These are phyloP conservation scores for Acanthosepion pharaonis DNA, from an alignment of 2,888 invertebrate genomes.

Conservation along the genomic window DNA sequence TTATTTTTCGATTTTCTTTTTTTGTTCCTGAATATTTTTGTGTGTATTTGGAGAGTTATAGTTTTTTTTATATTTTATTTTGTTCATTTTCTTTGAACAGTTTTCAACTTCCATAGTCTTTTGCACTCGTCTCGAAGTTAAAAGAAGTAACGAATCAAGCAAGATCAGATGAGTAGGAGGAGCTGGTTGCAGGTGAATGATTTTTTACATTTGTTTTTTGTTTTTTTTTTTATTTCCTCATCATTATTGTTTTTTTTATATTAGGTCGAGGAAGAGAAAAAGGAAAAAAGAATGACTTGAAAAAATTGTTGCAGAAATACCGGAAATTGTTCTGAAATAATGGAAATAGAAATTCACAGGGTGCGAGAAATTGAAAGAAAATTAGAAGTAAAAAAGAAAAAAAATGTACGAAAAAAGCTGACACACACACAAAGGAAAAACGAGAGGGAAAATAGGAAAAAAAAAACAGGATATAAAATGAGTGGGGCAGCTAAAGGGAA, in stretches of 20 bases:
- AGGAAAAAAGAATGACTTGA: background rate
- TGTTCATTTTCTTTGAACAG: too few relatives aligned
- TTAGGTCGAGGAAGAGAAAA: background rate
- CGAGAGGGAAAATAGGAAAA: background rate
- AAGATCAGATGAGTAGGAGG: too few relatives aligned
- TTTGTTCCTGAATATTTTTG: too few relatives aligned
- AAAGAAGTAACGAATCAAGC: too few relatives aligned
- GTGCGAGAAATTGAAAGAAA: constrained; percentile 33
- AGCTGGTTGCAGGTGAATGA: too few relatives aligned
- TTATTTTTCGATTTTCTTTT: too few relatives aligned
- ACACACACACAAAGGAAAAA: background rate
- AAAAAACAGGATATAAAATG: constrained; percentile 12
- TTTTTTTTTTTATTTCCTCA: background rate
- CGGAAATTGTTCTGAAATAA: background rate
- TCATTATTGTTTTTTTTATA: background rate
- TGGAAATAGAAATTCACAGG: constrained; percentile 15
- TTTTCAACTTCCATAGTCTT: too few relatives aligned
- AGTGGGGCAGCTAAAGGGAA: too few relatives aligned
- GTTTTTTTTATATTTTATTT: too few relatives aligned
- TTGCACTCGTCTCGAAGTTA: too few relatives aligned
- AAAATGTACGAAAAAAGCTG: background rate
- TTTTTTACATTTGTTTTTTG: background rate
- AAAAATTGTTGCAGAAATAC: background rate
- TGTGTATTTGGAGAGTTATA: too few relatives aligned
- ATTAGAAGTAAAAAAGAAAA: background rate